Percentiles rank a stretch among this genome's conserved stretches.
Conservation (phyloP, 1,140 invertebrate species). For the Probaryconus sp. region DNA sequence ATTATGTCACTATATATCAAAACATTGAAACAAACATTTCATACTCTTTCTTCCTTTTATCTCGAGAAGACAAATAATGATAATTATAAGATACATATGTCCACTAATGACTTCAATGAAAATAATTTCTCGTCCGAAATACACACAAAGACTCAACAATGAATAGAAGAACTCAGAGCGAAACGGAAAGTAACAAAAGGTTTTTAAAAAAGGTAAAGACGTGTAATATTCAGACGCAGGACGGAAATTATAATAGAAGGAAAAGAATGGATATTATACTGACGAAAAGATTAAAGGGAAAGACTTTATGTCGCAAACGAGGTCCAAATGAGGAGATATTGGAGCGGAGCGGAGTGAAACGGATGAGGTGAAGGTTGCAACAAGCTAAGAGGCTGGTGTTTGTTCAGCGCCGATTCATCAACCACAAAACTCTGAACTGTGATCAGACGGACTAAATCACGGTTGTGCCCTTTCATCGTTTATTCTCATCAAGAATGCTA, state of each 20-base stretch:
- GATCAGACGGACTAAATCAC: slow-evolving; percentile 50
- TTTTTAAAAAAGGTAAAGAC: slow-evolving; percentile 36
- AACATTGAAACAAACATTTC: too few relatives aligned
- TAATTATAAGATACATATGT: too few relatives aligned
- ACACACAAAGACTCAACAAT: slow-evolving; percentile 15
- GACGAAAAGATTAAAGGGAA: slow-evolving; percentile 30
- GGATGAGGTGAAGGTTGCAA: slow-evolving; percentile 11
- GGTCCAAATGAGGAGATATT: slow-evolving; percentile 28
- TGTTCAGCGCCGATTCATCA: slow-evolving; percentile 70
- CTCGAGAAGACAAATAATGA: too few relatives aligned
- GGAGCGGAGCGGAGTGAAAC: slow-evolving; percentile 11
- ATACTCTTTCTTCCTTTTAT: too few relatives aligned
- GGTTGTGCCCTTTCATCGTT: slow-evolving; percentile 67
- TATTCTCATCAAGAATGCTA: slow-evolving; percentile 71
- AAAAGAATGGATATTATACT: slow-evolving; percentile 27
- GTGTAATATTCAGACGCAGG: slow-evolving; percentile 35
- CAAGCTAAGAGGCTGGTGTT: slow-evolving; percentile 48
- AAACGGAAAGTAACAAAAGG: slow-evolving; percentile 34
- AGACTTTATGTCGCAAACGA: slow-evolving; percentile 25
- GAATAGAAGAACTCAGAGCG: slow-evolving; percentile 3
- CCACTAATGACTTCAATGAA: slow-evolving; percentile 9
- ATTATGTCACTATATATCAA: too few relatives aligned
- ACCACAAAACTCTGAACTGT: slow-evolving; percentile 55
- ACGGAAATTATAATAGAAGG: slow-evolving; percentile 33
- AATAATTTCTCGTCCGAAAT: slow-evolving; percentile 30